Base-by-base conservation (phyloP, 1,140 invertebrate species). In the Ips nitidus region DNA sequence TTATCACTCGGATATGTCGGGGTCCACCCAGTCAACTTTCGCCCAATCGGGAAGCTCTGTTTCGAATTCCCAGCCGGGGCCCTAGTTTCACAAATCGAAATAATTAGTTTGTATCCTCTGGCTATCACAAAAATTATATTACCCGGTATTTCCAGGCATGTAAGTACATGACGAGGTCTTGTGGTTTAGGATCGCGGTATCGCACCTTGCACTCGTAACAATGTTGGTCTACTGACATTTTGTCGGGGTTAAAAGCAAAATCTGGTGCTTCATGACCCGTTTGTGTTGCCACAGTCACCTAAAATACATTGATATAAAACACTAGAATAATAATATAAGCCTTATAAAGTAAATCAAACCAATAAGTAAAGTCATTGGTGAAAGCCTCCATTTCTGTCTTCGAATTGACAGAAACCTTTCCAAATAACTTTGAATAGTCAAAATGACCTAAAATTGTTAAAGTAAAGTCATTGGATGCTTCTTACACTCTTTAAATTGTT, bases 101-200 rank as follows among this genome's bases (percentile, higher is more conserved):
- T 59, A n/a, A n/a, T 36, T 39, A 56, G 36, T 7, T 59, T 1
- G 38, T 64, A 42, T 52, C 38, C 43, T 22, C 22, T 22, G 22
- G 22, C 22, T 4, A 42, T 59, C 4, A 42, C 36, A 39, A 69
- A 57, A 50, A 70, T 66, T 1, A 38, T 37, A 64, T 77, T 75
- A 88, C 91, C 84, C 89, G 90, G 80, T 97, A 98, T 77, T 90
- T 92, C 87, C 94, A 93, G 22, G 95, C 95, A 82, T 98, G 96
- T 8, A 98, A 85, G 81, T 95, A 98, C 93, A 98, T 97, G 66
- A 97, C 89, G 22, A 98, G 84, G 79, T 98, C 93, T 69, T 90
- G 88, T 0, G 94, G 91, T 66, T 91, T 90, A 0, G 96, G 95
- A 80, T 98, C 95, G 66, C 91, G 84, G 82, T 94, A 97, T 60